These are phyloP conservation scores for Etheostoma cragini DNA, from an alignment of 2,113 vertebrate species.

Conservation along the genomic window DNA sequence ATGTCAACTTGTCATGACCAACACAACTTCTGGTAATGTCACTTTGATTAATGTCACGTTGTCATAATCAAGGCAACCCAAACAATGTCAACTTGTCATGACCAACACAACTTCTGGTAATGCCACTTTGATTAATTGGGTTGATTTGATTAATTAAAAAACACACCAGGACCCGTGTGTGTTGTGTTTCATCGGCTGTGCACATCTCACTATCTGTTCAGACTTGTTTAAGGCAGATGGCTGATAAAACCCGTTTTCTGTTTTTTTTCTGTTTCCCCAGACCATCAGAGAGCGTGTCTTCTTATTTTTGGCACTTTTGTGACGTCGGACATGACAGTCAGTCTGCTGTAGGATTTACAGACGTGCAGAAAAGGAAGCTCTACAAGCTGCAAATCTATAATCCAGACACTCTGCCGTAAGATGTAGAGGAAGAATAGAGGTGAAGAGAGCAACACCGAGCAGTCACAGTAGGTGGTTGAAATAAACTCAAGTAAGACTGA, in stretches of 20 bases:
- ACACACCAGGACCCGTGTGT: not conserved
- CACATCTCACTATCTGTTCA: conserved; percentile 12
- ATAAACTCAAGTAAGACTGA: not conserved
- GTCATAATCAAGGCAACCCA: too few relatives aligned
- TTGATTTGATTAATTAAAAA: too few relatives aligned
- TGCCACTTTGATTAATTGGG: too few relatives aligned
- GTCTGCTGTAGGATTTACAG: not conserved
- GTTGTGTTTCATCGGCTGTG: conserved; percentile 42
- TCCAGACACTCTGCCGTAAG: not conserved
- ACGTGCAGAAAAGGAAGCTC: not conserved
- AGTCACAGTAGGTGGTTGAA: not conserved
- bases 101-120: too few relatives aligned
- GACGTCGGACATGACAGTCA: not conserved
- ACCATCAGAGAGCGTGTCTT: not conserved
- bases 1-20: too few relatives aligned
- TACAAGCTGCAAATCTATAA: not conserved
- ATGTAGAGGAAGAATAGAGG: not conserved
- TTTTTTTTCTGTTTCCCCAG: not conserved
- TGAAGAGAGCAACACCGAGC: not conserved
- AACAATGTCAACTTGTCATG: too few relatives aligned
- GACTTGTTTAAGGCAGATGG: not conserved
- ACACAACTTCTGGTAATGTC: too few relatives aligned
- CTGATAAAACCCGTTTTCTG: not conserved
- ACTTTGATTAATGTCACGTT: too few relatives aligned
- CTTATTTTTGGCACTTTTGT: not conserved